Evolutionary conservation across 2,797 vertebrate genomes (phyloP).

Genomic region (Lagorchestes hirsutus): DNA sequence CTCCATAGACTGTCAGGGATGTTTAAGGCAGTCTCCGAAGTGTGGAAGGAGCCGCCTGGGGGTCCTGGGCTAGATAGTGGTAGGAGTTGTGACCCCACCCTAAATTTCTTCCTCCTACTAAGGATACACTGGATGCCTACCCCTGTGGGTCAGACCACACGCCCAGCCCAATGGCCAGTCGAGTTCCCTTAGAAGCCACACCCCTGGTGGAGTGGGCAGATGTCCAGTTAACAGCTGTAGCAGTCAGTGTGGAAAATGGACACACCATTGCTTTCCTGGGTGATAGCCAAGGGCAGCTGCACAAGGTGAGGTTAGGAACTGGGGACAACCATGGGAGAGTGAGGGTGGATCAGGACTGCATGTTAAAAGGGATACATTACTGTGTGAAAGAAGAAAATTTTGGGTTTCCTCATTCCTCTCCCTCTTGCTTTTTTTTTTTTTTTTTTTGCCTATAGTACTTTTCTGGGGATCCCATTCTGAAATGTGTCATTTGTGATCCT

Average conservation of each 20-base stretch:
- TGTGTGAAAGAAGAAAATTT: background rate
- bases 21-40: background rate
- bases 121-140: slow-evolving; percentile 97
- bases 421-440: background rate
- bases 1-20: background rate
- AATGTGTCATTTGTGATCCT: background rate
- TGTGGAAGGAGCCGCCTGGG: background rate
- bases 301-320: slow-evolving; percentile 89
- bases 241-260: slow-evolving; percentile 90
- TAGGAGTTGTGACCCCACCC: background rate
- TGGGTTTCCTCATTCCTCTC: background rate
- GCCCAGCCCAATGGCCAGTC: slow-evolving; percentile 97
- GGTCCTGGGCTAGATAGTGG: background rate
- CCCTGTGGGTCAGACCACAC: slow-evolving; percentile 99
- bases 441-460: background rate
- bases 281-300: slow-evolving; percentile 93
- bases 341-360: background rate
- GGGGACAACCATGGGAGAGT: background rate
- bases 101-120: slow-evolving; percentile 2
- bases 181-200: slow-evolving; percentile 89
- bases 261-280: slow-evolving; percentile 96
- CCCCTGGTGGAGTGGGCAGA: slow-evolving; percentile 92
- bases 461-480: background rate
- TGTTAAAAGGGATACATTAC: background rate
- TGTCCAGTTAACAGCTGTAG: slow-evolving; percentile 94